Percentiles rank a stretch among this genome's conserved stretches.
phyloP scores from a whole-genome alignment of 1,140 invertebrate species.

The Drosophila sulfurigaster region DNA sequence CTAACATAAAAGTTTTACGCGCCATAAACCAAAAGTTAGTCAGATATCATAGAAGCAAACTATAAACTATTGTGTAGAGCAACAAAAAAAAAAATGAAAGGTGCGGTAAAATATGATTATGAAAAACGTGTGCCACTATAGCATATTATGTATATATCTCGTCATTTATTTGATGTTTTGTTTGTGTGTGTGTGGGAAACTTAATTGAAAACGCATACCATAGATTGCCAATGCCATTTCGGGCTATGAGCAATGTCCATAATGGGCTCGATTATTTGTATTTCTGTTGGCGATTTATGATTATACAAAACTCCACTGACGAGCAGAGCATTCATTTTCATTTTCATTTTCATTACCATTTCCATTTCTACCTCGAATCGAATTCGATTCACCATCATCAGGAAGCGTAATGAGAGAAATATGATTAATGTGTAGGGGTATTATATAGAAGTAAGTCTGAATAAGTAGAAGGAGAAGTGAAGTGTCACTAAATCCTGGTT shows the following conservation, averaged over 20 bases:
- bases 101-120: not conserved
- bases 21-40: not conserved
- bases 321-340: conserved; percentile 21
- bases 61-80: not conserved
- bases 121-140: not conserved
- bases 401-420: conserved; percentile 44
- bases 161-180: too few species aligned
- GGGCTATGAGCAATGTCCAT: conserved; percentile 25
- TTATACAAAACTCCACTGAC: conserved; percentile 40
- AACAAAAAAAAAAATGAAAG: not conserved
- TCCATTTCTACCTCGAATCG: conserved; percentile 3
- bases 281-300: conserved; percentile 29
- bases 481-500: conserved; percentile 55
- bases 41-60: not conserved
- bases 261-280: conserved; percentile 46
- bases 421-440: conserved; percentile 59
- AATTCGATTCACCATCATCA: conserved; percentile 31
- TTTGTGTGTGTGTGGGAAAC: not conserved
- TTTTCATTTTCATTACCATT: conserved; percentile 9
- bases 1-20: conserved; percentile 2
- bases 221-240: conserved; percentile 6
- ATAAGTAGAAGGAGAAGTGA: not conserved
- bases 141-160: too few species aligned
- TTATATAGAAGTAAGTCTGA: not conserved
- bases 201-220: conserved; percentile 32